Conservation (phyloP, 2,113 vertebrate species). For the Aptenodytes forsteri region DNA sequence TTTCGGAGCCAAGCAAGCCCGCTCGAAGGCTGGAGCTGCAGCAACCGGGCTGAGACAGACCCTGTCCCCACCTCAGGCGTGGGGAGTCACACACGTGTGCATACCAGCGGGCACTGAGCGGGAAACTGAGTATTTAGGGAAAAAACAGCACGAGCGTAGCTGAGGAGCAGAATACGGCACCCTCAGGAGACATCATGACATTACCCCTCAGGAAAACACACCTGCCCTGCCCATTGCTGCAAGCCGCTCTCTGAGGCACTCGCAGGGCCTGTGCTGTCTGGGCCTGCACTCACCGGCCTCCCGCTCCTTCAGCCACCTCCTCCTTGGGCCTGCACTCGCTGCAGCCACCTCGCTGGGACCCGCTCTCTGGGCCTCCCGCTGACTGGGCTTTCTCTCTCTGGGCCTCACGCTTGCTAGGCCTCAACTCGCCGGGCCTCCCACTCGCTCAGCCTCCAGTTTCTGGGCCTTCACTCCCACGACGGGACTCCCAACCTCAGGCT, state of each 20-base stretch:
- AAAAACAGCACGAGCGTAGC: not conserved
- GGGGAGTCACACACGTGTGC: rapidly evolving
- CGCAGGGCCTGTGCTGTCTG: not conserved
- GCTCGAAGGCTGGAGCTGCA: not conserved
- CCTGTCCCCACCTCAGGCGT: not conserved
- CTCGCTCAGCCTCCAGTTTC: not conserved
- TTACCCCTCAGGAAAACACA: not conserved
- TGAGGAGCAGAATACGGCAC: not conserved
- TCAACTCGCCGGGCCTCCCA: not conserved
- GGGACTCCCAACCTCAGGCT: too few species aligned
- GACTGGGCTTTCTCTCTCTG: not conserved
- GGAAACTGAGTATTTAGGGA: not conserved
- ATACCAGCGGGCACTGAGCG: rapidly evolving
- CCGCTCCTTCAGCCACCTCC: not conserved
- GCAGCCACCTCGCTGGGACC: too few species aligned
- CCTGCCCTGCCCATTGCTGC: not conserved
- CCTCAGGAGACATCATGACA: not conserved
- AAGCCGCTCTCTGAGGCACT: not conserved
- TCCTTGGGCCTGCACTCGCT: not conserved
- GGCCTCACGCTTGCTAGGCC: not conserved
- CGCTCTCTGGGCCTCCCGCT: rapidly evolving
- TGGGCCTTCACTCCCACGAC: not conserved
- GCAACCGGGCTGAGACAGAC: rapidly evolving
- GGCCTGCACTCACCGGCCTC: rapidly evolving
- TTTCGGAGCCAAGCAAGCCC: not conserved